Conservation (phyloP, 2,888 invertebrate genomes). For the Petrophora chlorosata region DNA sequence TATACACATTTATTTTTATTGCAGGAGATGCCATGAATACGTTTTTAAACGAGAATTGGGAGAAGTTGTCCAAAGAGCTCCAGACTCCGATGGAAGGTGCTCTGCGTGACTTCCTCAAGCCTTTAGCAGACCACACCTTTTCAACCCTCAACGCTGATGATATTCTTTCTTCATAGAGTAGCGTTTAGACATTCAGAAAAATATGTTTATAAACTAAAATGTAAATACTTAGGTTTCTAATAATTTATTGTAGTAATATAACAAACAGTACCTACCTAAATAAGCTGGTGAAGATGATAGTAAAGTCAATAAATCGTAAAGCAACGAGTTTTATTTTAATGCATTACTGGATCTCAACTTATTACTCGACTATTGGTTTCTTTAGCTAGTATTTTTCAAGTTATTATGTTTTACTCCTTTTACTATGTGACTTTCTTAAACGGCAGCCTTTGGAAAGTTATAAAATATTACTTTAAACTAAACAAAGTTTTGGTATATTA, state of each 20-base stretch:
- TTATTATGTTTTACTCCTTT: too few relatives aligned
- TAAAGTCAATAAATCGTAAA: too few relatives aligned
- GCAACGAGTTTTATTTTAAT: too few relatives aligned
- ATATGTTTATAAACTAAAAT: background rate
- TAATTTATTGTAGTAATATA: constrained; percentile 5
- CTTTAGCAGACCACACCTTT: constrained; percentile 71
- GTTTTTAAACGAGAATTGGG: constrained; percentile 92
- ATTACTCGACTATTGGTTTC: too few relatives aligned
- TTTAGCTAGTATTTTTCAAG: too few relatives aligned
- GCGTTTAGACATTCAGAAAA: too few relatives aligned
- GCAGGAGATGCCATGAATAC: constrained; percentile 88
- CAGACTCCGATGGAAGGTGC: constrained; percentile 87
- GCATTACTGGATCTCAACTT: too few relatives aligned
- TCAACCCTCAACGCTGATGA: constrained; percentile 70
- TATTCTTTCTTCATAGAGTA: constrained; percentile 47
- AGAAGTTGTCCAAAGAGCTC: constrained; percentile 87
- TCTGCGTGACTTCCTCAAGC: constrained; percentile 68
- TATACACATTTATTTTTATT: constrained; percentile 28
- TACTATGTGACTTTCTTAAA: too few relatives aligned
- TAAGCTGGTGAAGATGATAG: too few relatives aligned
- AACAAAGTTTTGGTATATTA: constrained; percentile 8
- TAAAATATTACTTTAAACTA: background rate
- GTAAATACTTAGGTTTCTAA: background rate
- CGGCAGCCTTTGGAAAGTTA: background rate
- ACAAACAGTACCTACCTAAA: too few relatives aligned